Evolutionary conservation across 2,113 vertebrate species (phyloP).

Genomic region (Maccullochella peelii): DNA sequence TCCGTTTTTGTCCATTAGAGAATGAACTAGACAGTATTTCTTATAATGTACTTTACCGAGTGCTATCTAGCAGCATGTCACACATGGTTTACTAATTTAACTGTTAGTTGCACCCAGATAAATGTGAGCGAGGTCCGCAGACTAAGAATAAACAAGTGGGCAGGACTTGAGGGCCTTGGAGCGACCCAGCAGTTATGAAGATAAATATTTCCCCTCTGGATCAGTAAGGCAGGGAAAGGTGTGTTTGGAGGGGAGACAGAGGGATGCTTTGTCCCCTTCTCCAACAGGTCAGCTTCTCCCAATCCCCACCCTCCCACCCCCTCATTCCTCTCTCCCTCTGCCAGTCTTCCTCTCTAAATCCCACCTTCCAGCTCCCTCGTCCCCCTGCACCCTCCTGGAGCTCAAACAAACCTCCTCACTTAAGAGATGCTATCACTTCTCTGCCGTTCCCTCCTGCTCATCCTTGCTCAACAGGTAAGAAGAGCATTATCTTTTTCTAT

Average conservation of each 20-base stretch:
- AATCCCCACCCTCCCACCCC: conserved; percentile 31
- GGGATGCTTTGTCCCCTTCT: conserved; percentile 90
- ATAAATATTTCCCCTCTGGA: conserved; percentile 87
- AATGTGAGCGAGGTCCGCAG: conserved; percentile 16
- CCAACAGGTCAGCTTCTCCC: conserved; percentile 78
- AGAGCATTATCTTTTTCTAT: conserved; percentile 3
- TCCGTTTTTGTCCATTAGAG: neutral
- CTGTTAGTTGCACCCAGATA: conserved; percentile 17
- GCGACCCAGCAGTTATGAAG: conserved; percentile 71
- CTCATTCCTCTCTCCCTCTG: conserved; percentile 34
- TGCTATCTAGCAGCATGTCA: neutral
- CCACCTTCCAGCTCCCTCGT: conserved; percentile 61
- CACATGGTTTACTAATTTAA: conserved; percentile 11
- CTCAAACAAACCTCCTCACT: conserved; percentile 62
- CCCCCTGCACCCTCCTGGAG: conserved; percentile 51
- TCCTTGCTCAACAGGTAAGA: conserved; percentile 89
- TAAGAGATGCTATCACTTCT: conserved; percentile 88
- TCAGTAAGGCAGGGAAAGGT: conserved; percentile 81
- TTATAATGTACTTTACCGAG: neutral
- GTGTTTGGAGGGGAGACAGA: conserved; percentile 90
- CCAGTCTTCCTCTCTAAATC: conserved; percentile 39
- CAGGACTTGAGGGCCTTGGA: conserved; percentile 47
- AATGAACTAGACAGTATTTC: neutral
- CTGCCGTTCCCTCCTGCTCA: conserved; percentile 82
- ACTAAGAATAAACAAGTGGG: conserved; percentile 64